phyloP scores from a whole-genome alignment of 2,888 invertebrate species.

The Selenia dentaria region DNA sequence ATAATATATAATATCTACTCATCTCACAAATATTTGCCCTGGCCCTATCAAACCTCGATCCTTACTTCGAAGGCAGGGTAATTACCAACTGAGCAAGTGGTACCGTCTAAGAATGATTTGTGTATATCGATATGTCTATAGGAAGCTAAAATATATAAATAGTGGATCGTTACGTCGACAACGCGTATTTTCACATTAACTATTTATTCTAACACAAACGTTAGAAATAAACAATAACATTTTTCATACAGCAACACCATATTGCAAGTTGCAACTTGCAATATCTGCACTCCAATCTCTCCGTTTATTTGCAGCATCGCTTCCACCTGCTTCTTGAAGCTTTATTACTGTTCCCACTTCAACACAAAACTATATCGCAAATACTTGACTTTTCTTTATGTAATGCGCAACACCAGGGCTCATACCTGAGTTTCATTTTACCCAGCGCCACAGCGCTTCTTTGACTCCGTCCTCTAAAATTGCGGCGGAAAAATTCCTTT shows the following conservation, averaged over 20 bases:
- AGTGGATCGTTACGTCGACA: no score
- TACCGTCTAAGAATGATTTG: no score
- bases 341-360: slow-evolving; percentile 10
- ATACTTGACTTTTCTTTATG: neutral
- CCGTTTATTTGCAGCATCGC: slow-evolving; percentile 11
- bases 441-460: slow-evolving; percentile 2
- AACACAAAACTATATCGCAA: slow-evolving; percentile 1
- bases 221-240: no score
- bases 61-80: no score
- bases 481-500: slow-evolving; percentile 15
- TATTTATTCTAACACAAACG: no score
- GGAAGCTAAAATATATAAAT: no score
- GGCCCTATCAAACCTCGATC: no score
- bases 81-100: no score
- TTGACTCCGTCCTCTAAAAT: slow-evolving; percentile 24
- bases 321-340: slow-evolving; percentile 13
- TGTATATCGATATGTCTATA: no score
- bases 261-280: neutral
- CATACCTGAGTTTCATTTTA: slow-evolving; percentile 8
- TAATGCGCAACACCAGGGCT: neutral
- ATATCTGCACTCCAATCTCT: slow-evolving; percentile 7
- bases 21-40: no score
- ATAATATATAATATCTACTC: no score
- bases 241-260: neutral
- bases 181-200: no score